Base-by-base conservation (phyloP, 92 coral and sea anemone genomes). In the Epizoanthus scotinus region DNA sequence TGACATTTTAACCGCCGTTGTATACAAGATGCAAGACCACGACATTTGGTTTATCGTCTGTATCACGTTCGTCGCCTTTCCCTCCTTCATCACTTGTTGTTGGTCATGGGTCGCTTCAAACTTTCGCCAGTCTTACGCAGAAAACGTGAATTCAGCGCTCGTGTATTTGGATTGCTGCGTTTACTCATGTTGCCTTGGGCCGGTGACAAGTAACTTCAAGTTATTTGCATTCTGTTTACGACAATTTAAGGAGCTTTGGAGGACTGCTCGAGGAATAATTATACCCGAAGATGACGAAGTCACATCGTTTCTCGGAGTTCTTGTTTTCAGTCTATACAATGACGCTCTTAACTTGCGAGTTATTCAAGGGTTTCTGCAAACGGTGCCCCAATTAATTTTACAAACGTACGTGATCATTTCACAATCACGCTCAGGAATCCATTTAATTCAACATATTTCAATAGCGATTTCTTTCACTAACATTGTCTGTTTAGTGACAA, bases 81-180 rank as follows among this genome's bases (percentile, higher is more conserved):
- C 81, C 52, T 75, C 81, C 13, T 75, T 75, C 57, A 75, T 75
- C 63, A 75, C 69, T 6, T 75, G 81, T 24, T 75, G 81, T 17
- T 75, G 81, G 81, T 75, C 81, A 3, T 75, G 81, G 54, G 81
- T 75, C 5, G 81, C 81, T 3, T 58, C 67, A 12, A 75, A 75
- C 44, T 75, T 75, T 75, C 81, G 81, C 8, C 81, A 75, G 36
- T 59, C 81, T 9, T 75, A 75, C 21, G 21, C 67, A n/a, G 81
- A 58, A 60, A 38, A 75, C 44, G 81, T 75, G 19, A 58, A 59
- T n/a, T 75, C 81, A 1, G 81, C 27, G 28, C 26, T 75, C 8
- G 36, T 75, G 22, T 59, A 38, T 36, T 20, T 75, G 57, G 81
- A 75, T 40, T 36, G 81, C 18, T 75, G 81, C 24, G 59, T 36